Conservation (phyloP, 37 sponge, comb jelly and placozoan genomes). For the Amphimedon queenslandica region DNA sequence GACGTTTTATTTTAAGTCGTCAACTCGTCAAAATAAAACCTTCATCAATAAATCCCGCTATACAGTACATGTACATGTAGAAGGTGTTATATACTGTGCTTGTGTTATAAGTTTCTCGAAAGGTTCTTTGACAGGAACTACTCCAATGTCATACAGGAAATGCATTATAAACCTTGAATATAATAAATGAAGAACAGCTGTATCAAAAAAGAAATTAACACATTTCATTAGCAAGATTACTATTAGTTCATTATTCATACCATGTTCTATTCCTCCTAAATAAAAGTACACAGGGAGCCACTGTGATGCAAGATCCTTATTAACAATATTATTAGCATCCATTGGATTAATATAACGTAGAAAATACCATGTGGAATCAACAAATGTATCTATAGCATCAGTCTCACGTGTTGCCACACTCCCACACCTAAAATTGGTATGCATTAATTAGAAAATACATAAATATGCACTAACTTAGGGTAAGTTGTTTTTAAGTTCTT, state of each 20-base stretch:
- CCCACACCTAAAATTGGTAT: slow-evolving; percentile 32
- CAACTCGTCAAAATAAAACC: no score
- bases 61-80: no score
- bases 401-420: slow-evolving; percentile 58
- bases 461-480: no score
- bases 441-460: no score
- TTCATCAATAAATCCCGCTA: no score
- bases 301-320: slow-evolving; percentile 16
- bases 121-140: slow-evolving; percentile 63
- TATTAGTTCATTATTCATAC: slow-evolving; percentile 3
- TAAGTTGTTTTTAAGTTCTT: no score
- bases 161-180: slow-evolving; percentile 85
- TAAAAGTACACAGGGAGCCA: slow-evolving; percentile 86
- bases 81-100: slow-evolving; percentile 4
- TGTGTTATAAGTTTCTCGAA: slow-evolving; percentile 74
- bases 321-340: slow-evolving; percentile 7
- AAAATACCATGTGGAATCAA: slow-evolving; percentile 91
- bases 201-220: background rate
- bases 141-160: slow-evolving; percentile 71
- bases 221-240: background rate
- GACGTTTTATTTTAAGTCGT: no score
- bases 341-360: slow-evolving; percentile 61
- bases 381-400: slow-evolving; percentile 90
- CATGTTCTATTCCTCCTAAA: slow-evolving; percentile 87
- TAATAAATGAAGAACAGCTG: slow-evolving; percentile 81